Percentiles rank a stretch among this genome's conserved stretches.
Conservation (phyloP, 1,140 invertebrate genomes). For the Ceratosolen fusciceps region DNA sequence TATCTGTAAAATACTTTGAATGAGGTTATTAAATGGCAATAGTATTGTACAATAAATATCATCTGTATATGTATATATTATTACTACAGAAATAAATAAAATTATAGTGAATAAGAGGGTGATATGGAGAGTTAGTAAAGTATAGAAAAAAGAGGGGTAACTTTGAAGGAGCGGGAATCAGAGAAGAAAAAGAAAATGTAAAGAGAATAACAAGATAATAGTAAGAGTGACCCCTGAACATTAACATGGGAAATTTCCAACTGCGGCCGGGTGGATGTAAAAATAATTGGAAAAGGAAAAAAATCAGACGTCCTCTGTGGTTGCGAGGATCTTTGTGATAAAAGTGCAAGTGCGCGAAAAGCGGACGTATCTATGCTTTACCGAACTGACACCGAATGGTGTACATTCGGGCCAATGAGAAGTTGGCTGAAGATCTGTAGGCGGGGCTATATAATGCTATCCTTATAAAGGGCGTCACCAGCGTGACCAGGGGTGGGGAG, state of each 20-base stretch:
- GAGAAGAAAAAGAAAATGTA: neutral
- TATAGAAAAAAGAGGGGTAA: neutral
- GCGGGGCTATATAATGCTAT: neutral
- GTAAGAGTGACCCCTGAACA: slow-evolving; percentile 8
- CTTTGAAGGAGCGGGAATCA: neutral
- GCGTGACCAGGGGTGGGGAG: slow-evolving; percentile 59
- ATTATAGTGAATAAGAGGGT: neutral
- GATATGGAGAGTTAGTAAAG: neutral
- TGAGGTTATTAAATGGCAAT: slow-evolving; percentile 28
- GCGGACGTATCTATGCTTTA: neutral
- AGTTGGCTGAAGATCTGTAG: neutral
- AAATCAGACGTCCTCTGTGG: slow-evolving; percentile 1
- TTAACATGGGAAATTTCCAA: slow-evolving; percentile 45
- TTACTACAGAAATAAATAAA: slow-evolving; percentile 43
- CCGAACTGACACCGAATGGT: slow-evolving; percentile 41
- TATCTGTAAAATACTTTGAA: neutral
- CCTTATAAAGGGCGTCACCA: slow-evolving; percentile 44
- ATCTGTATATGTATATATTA: slow-evolving; percentile 40
- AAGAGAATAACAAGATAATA: neutral
- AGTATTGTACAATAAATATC: neutral
- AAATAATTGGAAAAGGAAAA: slow-evolving; percentile 40
- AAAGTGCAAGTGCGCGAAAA: slow-evolving; percentile 28
- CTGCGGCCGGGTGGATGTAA: neutral
- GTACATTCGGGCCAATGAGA: neutral
- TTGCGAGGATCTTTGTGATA: neutral